Conservation (phyloP, 2,888 invertebrate species). For the Formica aserva region DNA sequence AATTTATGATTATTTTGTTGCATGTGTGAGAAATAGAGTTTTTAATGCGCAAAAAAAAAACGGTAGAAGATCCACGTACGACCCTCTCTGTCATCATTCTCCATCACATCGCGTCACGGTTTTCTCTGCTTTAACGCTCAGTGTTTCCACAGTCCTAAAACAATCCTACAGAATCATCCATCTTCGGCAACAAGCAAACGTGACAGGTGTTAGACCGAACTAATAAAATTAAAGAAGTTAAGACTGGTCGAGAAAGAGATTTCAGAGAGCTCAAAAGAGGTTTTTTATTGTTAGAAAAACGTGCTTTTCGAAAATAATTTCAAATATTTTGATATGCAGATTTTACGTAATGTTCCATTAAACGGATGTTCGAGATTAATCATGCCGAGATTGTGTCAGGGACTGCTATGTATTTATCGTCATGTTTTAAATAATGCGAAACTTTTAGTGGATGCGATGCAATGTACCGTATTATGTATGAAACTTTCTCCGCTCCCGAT, state of each 20-base stretch:
- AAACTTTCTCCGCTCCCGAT: conserved; percentile 59
- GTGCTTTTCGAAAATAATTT: conserved; percentile 1
- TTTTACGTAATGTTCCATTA: background rate
- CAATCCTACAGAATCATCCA: conserved; percentile 74
- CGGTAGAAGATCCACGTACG: conserved; percentile 1
- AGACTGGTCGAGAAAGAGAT: background rate
- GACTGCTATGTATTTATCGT: conserved; percentile 30
- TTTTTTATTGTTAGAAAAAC: background rate
- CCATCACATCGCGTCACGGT: conserved; percentile 40
- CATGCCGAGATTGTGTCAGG: conserved; percentile 10
- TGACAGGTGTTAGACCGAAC: conserved; percentile 32
- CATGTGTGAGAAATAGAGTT: background rate
- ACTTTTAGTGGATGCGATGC: conserved; percentile 14
- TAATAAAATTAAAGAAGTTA: conserved; percentile 24
- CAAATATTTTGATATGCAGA: background rate
- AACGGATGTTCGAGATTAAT: conserved; percentile 15
- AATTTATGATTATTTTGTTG: background rate
- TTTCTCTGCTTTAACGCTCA: conserved; percentile 34
- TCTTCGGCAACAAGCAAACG: conserved; percentile 64
- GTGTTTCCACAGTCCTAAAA: conserved; percentile 70
- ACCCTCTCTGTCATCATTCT: conserved; percentile 37
- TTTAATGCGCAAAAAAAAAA: background rate
- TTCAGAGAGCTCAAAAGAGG: background rate
- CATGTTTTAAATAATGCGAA: conserved; percentile 31
- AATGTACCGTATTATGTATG: conserved; percentile 40